These are phyloP conservation scores for Mus pahari DNA, from an alignment of 2,113 vertebrate species.

Conservation along the genomic window DNA sequence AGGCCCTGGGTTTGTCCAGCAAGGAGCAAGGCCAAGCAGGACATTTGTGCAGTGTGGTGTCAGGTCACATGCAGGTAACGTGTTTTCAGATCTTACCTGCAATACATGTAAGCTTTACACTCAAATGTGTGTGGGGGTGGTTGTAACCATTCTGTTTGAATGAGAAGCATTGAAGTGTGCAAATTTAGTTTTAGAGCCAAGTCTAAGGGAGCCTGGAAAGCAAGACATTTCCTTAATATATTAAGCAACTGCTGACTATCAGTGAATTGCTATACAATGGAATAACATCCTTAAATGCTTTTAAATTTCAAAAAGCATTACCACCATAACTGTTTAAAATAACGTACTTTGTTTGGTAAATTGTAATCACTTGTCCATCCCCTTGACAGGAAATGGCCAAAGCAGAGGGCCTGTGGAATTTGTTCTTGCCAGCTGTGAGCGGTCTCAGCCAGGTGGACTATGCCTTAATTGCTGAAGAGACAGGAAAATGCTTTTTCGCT, in stretches of 20 bases:
- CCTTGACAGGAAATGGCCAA: conserved; percentile 90
- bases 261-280: conserved; percentile 11
- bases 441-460: conserved; percentile 95
- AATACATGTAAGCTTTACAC: neutral
- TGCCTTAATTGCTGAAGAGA: conserved; percentile 95
- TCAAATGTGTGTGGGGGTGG: neutral
- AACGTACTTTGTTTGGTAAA: conserved; percentile 15
- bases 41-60: neutral
- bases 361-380: conserved; percentile 9
- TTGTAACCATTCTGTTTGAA: neutral
- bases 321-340: conserved; percentile 4
- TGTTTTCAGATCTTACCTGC: conserved; percentile 18
- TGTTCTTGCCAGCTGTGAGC: conserved; percentile 93
- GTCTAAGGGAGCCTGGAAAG: conserved; percentile 19
- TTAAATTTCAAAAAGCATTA: conserved; percentile 45
- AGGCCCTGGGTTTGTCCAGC: neutral
- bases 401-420: conserved; percentile 94
- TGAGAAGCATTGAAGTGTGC: conserved; percentile 3
- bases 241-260: neutral
- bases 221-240: conserved; percentile 30
- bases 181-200: conserved; percentile 51
- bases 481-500: conserved; percentile 91
- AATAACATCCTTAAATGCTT: conserved; percentile 13
- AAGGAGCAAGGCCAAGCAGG: neutral
- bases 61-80: neutral